Evolutionary conservation across 2,113 vertebrate genomes (phyloP).

Genomic region (Aldabrachelys gigantea): DNA sequence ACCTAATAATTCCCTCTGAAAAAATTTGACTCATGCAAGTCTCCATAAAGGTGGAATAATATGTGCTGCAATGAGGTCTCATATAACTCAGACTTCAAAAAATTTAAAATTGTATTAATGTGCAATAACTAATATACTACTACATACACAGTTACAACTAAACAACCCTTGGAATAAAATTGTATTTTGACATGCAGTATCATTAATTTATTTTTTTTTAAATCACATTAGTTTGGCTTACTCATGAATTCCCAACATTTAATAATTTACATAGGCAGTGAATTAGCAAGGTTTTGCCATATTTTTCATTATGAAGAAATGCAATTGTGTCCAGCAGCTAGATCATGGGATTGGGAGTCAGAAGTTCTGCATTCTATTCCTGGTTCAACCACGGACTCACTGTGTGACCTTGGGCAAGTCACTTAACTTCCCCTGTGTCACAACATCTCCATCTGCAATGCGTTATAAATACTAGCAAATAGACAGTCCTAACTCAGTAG

Average conservation of each 20-base stretch:
- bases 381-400: constrained; percentile 40
- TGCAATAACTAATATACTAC: not conserved
- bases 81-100: not conserved
- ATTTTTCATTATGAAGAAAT: not conserved
- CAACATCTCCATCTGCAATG: constrained; percentile 54
- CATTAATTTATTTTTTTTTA: not conserved
- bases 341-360: constrained; percentile 47
- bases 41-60: not conserved
- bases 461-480: not conserved
- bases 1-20: not conserved
- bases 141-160: not conserved
- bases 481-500: not conserved
- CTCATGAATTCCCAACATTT: not conserved
- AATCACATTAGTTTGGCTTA: not conserved
- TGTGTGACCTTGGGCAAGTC: constrained; percentile 43
- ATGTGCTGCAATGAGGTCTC: not conserved
- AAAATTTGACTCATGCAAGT: not conserved
- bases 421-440: constrained; percentile 36
- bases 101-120: not conserved
- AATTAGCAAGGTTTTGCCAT: not conserved
- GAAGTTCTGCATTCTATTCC: constrained; percentile 28
- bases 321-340: not conserved
- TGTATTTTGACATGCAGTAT: not conserved
- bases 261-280: not conserved
- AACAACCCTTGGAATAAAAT: not conserved